These are phyloP conservation scores for Desmophyllum pertusum DNA, from an alignment of 92 coral and sea anemone species.

Conservation along the genomic window DNA sequence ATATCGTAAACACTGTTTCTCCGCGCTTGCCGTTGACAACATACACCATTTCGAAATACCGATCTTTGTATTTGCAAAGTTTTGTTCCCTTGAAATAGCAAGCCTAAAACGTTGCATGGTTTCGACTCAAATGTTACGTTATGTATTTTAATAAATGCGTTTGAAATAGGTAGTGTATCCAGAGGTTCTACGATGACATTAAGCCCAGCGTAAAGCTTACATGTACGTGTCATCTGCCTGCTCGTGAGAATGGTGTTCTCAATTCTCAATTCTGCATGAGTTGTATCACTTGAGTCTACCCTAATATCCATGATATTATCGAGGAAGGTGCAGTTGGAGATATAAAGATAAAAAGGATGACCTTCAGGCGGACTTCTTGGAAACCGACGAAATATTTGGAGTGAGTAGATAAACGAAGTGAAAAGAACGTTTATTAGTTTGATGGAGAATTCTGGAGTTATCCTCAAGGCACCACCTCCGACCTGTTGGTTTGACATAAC, in stretches of 20 bases:
- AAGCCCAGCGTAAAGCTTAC: background rate
- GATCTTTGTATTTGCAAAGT: background rate
- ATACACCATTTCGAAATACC: background rate
- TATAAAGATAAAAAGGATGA: background rate
- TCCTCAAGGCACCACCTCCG: background rate
- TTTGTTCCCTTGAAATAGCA: conserved; percentile 1
- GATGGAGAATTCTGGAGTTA: background rate
- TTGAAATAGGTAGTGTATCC: background rate
- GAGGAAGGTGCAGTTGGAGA: conserved; percentile 11
- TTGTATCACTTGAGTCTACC: background rate
- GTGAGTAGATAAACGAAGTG: background rate
- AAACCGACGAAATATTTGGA: background rate
- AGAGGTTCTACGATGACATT: background rate
- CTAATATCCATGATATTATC: background rate
- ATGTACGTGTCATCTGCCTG: background rate
- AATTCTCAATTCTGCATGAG: background rate
- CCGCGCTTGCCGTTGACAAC: background rate
- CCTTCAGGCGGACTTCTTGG: background rate
- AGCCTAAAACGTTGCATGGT: background rate
- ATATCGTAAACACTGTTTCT: background rate
- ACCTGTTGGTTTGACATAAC: background rate
- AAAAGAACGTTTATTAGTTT: background rate
- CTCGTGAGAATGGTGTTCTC: background rate
- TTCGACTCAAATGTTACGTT: background rate
- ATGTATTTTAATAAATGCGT: background rate